phyloP scores from a whole-genome alignment of 2,888 invertebrate species.

The Cheilosia urbana region DNA sequence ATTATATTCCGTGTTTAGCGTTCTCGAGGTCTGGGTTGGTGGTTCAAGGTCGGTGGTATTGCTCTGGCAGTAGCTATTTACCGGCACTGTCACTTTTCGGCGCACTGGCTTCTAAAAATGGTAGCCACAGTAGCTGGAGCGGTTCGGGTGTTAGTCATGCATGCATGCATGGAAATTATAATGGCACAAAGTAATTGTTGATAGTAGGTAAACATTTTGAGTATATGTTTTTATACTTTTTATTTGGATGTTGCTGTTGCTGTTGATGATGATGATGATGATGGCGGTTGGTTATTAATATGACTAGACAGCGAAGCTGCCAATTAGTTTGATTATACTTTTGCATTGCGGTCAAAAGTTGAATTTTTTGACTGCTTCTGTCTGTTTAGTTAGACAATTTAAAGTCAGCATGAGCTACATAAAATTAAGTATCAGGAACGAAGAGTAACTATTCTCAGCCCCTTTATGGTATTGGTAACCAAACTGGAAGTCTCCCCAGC shows the following conservation, averaged over 20 bases:
- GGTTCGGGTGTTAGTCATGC: slow-evolving; percentile 67
- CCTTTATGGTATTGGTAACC: too few relatives aligned
- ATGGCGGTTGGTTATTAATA: slow-evolving; percentile 58
- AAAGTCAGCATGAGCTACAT: too few relatives aligned
- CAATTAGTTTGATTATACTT: slow-evolving; percentile 66
- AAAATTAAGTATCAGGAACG: too few relatives aligned
- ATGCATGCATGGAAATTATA: slow-evolving; percentile 69
- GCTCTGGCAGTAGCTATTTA: slow-evolving; percentile 24
- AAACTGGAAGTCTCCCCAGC: too few relatives aligned
- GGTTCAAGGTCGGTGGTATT: slow-evolving; percentile 63
- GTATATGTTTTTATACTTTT: background rate
- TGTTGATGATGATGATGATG: slow-evolving; percentile 37
- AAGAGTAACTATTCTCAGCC: too few relatives aligned
- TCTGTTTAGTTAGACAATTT: background rate
- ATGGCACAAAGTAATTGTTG: slow-evolving; percentile 61
- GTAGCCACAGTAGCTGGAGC: slow-evolving; percentile 50
- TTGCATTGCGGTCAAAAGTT: slow-evolving; percentile 29
- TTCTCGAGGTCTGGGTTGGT: slow-evolving; percentile 56
- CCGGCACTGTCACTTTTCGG: slow-evolving; percentile 27
- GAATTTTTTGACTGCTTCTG: slow-evolving; percentile 21
- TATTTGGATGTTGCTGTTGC: slow-evolving; percentile 25
- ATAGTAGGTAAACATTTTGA: slow-evolving; percentile 31
- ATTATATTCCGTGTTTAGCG: slow-evolving; percentile 46
- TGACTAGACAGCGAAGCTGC: slow-evolving; percentile 65
- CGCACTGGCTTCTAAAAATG: slow-evolving; percentile 49